phyloP scores from a whole-genome alignment of 2,797 vertebrate genomes.

The Amblyopsis hoosieri region DNA sequence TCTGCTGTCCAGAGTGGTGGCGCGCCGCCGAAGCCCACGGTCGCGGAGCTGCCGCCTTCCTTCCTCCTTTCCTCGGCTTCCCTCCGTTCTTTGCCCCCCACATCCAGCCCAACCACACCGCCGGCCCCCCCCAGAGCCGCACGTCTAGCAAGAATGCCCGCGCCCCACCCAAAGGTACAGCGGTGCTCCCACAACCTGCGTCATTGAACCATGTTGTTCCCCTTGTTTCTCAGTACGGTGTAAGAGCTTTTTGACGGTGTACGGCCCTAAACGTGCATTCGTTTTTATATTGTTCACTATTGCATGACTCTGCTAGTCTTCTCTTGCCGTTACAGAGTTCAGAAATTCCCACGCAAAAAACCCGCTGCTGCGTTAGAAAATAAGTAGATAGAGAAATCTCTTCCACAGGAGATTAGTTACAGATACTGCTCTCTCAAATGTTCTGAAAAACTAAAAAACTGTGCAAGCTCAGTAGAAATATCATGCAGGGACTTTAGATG shows the following conservation, averaged over 20 bases:
- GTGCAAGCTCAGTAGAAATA: too few relatives aligned
- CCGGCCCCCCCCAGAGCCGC: conserved; percentile 86
- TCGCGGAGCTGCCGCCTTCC: conserved; percentile 87
- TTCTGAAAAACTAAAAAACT: background rate
- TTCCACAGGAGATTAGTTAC: background rate
- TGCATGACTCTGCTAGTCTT: too few relatives aligned
- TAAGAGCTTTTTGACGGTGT: too few relatives aligned
- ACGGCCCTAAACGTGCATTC: too few relatives aligned
- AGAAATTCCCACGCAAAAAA: too few relatives aligned
- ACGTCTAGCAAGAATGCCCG: conserved; percentile 86
- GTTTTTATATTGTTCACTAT: too few relatives aligned
- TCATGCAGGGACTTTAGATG: too few relatives aligned
- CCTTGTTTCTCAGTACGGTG: too few relatives aligned
- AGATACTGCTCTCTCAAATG: background rate
- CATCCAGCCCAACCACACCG: conserved; percentile 87
- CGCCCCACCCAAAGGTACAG: conserved; percentile 87
- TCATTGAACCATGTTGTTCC: background rate
- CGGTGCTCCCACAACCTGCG: background rate
- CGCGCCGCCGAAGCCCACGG: conserved; percentile 87
- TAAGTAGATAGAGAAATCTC: background rate
- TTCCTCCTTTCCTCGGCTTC: conserved; percentile 90
- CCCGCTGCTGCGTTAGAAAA: too few relatives aligned
- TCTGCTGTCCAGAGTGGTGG: conserved; percentile 89
- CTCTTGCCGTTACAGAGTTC: too few relatives aligned
- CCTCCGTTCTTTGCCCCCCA: conserved; percentile 90